These are phyloP conservation scores for Mythimna pallens DNA, from an alignment of 2,888 invertebrate genomes.

Conservation along the genomic window DNA sequence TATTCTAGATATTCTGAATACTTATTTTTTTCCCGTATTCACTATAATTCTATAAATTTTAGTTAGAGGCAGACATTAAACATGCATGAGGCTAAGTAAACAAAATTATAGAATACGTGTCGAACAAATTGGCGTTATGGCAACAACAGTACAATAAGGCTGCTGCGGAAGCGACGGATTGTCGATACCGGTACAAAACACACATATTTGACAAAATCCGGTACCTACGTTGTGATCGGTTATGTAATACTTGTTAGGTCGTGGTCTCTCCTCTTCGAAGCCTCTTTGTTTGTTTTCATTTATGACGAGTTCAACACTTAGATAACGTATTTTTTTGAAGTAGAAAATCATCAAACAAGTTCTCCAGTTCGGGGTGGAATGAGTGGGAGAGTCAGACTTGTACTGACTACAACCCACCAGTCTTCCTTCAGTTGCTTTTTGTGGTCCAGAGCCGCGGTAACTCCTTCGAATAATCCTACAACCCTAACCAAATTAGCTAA, in stretches of 20 bases:
- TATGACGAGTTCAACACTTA: not conserved
- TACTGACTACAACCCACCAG: too few species aligned
- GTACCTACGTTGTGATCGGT: constrained; percentile 1
- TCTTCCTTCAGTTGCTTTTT: too few species aligned
- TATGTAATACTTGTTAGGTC: constrained; percentile 28
- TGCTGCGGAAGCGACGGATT: constrained; percentile 20
- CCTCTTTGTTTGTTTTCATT: constrained; percentile 4
- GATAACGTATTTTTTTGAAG: too few species aligned
- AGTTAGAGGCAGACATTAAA: not conserved
- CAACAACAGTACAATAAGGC: constrained; percentile 13
- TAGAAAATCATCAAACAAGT: too few species aligned
- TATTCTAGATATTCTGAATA: too few species aligned
- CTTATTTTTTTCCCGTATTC: too few species aligned
- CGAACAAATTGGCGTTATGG: constrained; percentile 24
- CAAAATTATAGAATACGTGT: constrained; percentile 23
- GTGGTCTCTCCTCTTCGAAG: not conserved
- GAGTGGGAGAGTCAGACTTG: too few species aligned
- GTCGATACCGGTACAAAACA: constrained; percentile 10
- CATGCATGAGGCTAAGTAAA: not conserved
- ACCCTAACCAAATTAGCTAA: too few species aligned
- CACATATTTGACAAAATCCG: constrained; percentile 26
- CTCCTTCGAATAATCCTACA: too few species aligned
- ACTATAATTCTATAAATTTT: too few species aligned
- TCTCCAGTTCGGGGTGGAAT: too few species aligned
- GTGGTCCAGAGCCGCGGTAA: too few species aligned